A percentile compares a stretch with the other conserved stretches of the same genome.
These are phyloP conservation scores for Aleadryas rufinucha DNA, from an alignment of 2,113 vertebrate species.

Conservation along the genomic window DNA sequence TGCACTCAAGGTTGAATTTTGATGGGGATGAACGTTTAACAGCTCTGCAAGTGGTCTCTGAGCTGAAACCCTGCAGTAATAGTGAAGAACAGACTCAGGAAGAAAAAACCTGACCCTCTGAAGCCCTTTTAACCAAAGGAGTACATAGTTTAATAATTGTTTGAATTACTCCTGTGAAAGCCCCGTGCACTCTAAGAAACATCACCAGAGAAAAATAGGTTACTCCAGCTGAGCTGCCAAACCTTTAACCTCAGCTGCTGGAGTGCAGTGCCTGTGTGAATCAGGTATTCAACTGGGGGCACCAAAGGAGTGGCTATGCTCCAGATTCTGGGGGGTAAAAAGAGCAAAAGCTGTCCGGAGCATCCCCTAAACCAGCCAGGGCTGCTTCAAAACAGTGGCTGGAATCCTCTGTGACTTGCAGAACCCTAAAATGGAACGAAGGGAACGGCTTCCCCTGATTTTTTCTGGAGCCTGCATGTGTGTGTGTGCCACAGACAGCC, in stretches of 20 bases:
- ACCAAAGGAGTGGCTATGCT: neutral
- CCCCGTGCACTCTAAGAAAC: neutral
- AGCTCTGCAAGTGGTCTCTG: neutral
- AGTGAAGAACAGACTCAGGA: neutral
- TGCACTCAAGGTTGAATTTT: neutral
- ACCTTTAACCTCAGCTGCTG: neutral
- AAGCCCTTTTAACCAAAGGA: neutral
- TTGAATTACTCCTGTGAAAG: neutral
- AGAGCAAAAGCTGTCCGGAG: neutral
- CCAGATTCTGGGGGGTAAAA: accelerated
- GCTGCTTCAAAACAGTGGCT: neutral
- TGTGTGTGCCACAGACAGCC: neutral
- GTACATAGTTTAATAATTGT: neutral
- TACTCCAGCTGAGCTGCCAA: neutral
- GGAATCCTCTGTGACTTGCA: neutral
- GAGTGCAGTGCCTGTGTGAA: neutral
- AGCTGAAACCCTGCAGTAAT: neutral
- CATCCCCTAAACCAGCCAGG: neutral
- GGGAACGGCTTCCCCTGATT: accelerated
- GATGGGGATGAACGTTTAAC: neutral
- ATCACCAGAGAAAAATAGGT: neutral
- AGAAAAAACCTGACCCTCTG: neutral
- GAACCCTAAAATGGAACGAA: neutral
- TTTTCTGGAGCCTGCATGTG: neutral
- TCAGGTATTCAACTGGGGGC: neutral